Evolutionary conservation across 2,797 vertebrate species (phyloP), one percentile per base, ranked within the genome.

Genomic region (Channallabes apus): DNA sequence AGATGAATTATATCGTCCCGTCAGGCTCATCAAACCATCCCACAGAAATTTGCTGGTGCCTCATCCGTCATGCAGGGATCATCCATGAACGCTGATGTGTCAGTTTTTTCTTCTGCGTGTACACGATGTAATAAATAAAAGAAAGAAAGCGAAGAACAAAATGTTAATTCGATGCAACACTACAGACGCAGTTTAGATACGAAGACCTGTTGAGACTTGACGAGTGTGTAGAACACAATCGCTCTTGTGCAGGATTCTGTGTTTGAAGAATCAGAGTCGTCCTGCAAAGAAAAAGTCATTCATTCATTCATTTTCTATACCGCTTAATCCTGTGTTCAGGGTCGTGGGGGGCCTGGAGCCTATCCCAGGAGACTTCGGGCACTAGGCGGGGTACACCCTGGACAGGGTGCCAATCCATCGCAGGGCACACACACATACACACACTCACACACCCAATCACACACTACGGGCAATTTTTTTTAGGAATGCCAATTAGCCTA

Each of bases 161-260:
- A 29, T 65, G 38, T n/a, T 22, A 1, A 8, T 56, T 51, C 27
- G 18, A 14, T 38, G 54, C 32, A 51, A 32, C 14, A 56, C 41
- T 85, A 69, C 69, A 67, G 29, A 32, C 56, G 35, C 22, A 35
- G 58, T 35, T 81, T 85, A 51, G 54, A 46, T 56, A 32, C 77
- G 62, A 61, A 79, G 27, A 17, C 56, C 24, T 32, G 64, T 29
- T 54, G 51, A 51, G 72, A 27, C 17, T 58, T 11, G 7, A 35
- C 27, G 20, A 58, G 54, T 24, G 54, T 77, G 29, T 35, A 78
- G 58, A 62, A 20, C 54, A 35, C 54, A 59, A 14, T 22, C 51
- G 6, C 15, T 29, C 54, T 2, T 76, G 7, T 32, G 27, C 51
- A 75, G n/a, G 17, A 54, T 17, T 18, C n/a, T 8, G 51, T 38